These are phyloP conservation scores for Heterodera carotae DNA, from an alignment of 1,140 invertebrate species.

Conservation along the genomic window DNA sequence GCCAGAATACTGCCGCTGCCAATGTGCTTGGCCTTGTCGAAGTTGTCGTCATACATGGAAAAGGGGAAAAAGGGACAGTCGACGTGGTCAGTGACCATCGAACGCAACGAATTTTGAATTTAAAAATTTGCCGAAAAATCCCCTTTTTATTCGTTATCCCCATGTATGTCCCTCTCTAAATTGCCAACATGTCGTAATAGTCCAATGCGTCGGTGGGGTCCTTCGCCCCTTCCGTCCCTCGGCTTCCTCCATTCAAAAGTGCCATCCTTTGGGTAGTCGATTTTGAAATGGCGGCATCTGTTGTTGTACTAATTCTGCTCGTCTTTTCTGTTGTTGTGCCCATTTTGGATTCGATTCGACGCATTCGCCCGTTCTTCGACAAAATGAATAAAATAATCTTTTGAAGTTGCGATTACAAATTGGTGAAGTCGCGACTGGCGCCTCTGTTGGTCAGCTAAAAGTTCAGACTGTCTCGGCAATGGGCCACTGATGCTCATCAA, in stretches of 20 bases:
- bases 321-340: neutral
- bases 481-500: neutral
- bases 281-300: constrained; percentile 18
- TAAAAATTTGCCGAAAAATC: too few relatives aligned
- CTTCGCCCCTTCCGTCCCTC: neutral
- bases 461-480: neutral
- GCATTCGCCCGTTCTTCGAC: constrained; percentile 21
- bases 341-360: neutral
- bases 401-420: constrained; percentile 17
- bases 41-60: constrained; percentile 54
- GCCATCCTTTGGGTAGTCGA: neutral
- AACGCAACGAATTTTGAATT: too few relatives aligned
- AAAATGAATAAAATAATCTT: constrained; percentile 3
- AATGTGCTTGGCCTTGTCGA: constrained; percentile 53
- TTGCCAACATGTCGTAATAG: constrained; percentile 50
- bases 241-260: neutral
- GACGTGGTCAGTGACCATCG: neutral
- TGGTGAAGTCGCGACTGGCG: neutral
- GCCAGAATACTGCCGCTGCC: constrained; percentile 41
- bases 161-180: neutral
- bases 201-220: constrained; percentile 41
- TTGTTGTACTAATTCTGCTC: constrained; percentile 16
- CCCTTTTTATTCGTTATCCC: too few relatives aligned
- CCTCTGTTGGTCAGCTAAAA: neutral
- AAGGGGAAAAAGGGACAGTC: neutral